Conservation (phyloP, 2,888 invertebrate genomes). For the Nomada flava region DNA sequence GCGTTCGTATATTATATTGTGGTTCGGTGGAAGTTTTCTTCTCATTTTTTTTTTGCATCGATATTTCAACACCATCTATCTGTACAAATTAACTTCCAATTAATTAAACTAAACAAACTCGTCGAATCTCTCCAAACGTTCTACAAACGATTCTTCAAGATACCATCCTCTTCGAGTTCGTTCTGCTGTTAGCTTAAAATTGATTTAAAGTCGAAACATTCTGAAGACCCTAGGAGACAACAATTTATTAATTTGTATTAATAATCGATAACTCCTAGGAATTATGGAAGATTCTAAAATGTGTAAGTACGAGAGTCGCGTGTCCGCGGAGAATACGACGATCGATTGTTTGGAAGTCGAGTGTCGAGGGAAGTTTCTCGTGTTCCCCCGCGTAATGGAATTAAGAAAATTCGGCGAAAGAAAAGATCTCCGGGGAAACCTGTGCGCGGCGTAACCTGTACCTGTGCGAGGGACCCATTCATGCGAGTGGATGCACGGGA, state of each 20-base stretch:
- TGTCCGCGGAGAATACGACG: neutral
- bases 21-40: too few species aligned
- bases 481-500: conserved; percentile 60
- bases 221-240: too few species aligned
- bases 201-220: too few species aligned
- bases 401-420: conserved; percentile 32
- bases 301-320: neutral
- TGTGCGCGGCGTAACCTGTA: conserved; percentile 27
- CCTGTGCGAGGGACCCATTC: conserved; percentile 33
- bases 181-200: too few species aligned
- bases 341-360: neutral
- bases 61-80: neutral
- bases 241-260: neutral
- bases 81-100: too few species aligned
- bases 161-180: too few species aligned
- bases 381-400: conserved; percentile 6
- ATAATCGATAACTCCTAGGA: neutral
- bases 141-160: too few species aligned
- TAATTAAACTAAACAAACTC: too few species aligned
- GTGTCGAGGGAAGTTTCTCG: neutral
- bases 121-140: too few species aligned
- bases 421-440: conserved; percentile 56
- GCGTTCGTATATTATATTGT: too few species aligned
- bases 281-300: neutral
- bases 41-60: neutral